Evolutionary conservation across 2,113 vertebrate species (phyloP).

Genomic region (Zosterops japonicus): DNA sequence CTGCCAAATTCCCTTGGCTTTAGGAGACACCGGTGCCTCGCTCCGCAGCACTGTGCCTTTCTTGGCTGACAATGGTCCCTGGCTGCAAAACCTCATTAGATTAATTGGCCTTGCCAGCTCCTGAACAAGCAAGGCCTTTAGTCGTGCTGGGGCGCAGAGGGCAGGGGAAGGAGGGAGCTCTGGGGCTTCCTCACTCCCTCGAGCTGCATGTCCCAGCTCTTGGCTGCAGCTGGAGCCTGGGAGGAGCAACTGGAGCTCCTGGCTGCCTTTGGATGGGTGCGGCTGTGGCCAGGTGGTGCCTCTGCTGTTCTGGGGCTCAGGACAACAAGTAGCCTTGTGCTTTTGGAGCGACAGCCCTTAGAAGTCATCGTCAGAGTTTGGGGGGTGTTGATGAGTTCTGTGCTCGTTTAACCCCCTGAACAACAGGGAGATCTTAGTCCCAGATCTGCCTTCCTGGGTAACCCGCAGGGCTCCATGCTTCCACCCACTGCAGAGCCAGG

Average conservation of each 20-base stretch:
- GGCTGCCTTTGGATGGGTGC: not conserved
- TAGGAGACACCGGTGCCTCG: constrained; percentile 20
- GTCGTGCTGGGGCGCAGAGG: not conserved
- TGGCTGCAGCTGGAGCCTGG: not conserved
- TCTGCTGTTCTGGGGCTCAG: not conserved
- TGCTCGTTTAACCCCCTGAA: not conserved
- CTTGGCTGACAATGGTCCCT: constrained; percentile 59
- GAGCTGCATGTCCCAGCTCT: not conserved
- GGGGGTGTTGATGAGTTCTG: fast-evolving
- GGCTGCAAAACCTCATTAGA: constrained; percentile 68
- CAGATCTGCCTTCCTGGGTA: not conserved
- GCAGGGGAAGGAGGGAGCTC: constrained; percentile 44
- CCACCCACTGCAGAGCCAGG: fast-evolving
- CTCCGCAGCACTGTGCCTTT: constrained; percentile 32
- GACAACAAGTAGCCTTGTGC: fast-evolving
- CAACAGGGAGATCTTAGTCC: not conserved
- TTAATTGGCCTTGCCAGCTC: constrained; percentile 67
- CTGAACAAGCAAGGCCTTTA: constrained; percentile 52
- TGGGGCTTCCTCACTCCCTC: not conserved
- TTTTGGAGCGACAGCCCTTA: not conserved
- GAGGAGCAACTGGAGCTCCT: not conserved
- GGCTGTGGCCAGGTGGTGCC: not conserved
- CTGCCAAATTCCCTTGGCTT: constrained; percentile 60
- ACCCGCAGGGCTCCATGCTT: fast-evolving
- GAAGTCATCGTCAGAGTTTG: not conserved